Conservation (phyloP, 2,888 invertebrate species). For the Tholera decimalis region DNA sequence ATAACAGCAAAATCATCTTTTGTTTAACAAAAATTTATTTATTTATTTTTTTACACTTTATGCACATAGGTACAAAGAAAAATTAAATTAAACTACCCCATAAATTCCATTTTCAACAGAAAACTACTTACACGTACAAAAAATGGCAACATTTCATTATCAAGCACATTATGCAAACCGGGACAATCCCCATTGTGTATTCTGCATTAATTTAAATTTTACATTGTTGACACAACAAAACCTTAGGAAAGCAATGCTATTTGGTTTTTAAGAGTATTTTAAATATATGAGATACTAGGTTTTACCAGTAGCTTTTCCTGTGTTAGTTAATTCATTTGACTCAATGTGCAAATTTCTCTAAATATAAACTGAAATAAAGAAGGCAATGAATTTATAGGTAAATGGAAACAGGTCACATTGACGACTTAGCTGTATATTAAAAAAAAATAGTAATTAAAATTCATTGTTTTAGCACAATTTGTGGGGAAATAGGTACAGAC, state of each 20-base stretch:
- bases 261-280: constrained; percentile 20
- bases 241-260: not conserved
- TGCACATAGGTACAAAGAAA: no score
- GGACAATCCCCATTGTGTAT: constrained; percentile 33
- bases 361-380: no score
- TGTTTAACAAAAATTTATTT: not conserved
- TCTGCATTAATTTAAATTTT: constrained; percentile 40
- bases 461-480: no score
- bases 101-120: constrained; percentile 5
- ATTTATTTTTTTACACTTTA: no score
- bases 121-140: constrained; percentile 14
- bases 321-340: no score
- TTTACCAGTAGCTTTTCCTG: not conserved
- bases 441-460: no score
- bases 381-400: no score
- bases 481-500: no score
- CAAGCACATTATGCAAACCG: constrained; percentile 25
- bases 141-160: constrained; percentile 28
- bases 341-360: no score
- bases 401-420: no score
- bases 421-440: no score
- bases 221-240: constrained; percentile 51
- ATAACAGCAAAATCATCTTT: not conserved
- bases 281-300: not conserved
- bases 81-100: not conserved